Percentiles rank a stretch among this genome's conserved stretches.
Conservation (phyloP, 2,113 vertebrate genomes). For the Pan paniscus region DNA sequence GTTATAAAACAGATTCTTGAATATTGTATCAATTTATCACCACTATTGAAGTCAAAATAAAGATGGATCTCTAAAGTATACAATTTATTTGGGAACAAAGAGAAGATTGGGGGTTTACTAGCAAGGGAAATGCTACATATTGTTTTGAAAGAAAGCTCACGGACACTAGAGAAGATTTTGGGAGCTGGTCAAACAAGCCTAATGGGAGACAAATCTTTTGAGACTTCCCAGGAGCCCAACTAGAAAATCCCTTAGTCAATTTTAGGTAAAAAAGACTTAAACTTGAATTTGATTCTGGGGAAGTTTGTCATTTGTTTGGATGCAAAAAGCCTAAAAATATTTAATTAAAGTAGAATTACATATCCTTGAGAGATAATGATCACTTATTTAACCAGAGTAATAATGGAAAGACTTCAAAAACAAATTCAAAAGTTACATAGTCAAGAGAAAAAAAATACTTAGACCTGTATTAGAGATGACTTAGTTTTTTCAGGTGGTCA, state of each 20-base stretch:
- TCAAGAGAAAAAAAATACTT: no score
- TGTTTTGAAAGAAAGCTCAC: background rate
- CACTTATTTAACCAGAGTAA: background rate
- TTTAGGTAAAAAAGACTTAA: background rate
- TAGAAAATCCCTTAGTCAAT: background rate
- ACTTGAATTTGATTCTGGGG: background rate
- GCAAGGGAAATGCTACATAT: background rate
- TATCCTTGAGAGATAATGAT: background rate
- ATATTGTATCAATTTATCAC: background rate
- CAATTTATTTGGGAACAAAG: background rate
- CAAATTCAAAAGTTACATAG: no score
- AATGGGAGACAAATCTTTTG: background rate
- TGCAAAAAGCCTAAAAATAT: no score
- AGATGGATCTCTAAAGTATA: background rate
- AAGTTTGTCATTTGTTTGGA: no score
- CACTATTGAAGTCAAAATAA: background rate
- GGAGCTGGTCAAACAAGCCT: background rate
- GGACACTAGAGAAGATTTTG: background rate
- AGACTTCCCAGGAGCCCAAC: background rate
- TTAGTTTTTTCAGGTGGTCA: no score
- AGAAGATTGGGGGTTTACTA: background rate
- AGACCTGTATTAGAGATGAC: no score
- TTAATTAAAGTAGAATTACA: background rate
- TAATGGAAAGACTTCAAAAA: background rate
- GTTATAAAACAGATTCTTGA: constrained; percentile 13